phyloP scores from a whole-genome alignment of 2,797 vertebrate genomes.

The Limnodromus scolopaceus region DNA sequence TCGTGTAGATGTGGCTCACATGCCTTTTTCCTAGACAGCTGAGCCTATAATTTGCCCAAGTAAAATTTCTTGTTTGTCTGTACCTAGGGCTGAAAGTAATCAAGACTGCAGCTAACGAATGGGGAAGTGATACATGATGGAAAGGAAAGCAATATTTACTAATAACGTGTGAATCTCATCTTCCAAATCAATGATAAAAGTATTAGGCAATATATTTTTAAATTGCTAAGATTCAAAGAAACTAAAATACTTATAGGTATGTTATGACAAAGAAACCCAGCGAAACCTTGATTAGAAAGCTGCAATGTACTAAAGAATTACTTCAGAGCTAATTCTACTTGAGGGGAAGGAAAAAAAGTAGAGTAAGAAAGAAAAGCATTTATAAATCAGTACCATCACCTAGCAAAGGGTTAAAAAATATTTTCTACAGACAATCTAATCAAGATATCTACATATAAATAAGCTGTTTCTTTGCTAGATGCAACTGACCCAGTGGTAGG shows the following conservation, averaged over 20 bases:
- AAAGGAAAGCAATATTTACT: neutral
- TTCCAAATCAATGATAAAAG: neutral
- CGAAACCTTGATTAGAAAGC: neutral
- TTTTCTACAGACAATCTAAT: neutral
- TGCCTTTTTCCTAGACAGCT: neutral
- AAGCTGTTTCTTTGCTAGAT: neutral
- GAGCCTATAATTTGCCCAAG: neutral
- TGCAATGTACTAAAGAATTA: neutral
- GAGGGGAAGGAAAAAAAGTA: neutral
- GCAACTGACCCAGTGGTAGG: neutral
- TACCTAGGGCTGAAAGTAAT: neutral
- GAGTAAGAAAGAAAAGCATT: neutral
- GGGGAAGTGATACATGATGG: neutral
- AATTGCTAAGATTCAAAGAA: neutral
- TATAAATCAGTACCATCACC: neutral
- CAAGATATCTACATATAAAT: neutral
- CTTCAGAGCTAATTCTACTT: neutral
- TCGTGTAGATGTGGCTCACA: neutral
- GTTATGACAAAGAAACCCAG: neutral
- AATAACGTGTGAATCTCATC: neutral
- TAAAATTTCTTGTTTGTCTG: neutral
- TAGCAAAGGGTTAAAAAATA: neutral
- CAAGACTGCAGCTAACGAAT: neutral
- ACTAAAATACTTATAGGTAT: neutral
- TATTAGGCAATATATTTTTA: neutral